Evolutionary conservation across 2,888 invertebrate species (phyloP).

Genomic region (Clistopyga incitator): DNA sequence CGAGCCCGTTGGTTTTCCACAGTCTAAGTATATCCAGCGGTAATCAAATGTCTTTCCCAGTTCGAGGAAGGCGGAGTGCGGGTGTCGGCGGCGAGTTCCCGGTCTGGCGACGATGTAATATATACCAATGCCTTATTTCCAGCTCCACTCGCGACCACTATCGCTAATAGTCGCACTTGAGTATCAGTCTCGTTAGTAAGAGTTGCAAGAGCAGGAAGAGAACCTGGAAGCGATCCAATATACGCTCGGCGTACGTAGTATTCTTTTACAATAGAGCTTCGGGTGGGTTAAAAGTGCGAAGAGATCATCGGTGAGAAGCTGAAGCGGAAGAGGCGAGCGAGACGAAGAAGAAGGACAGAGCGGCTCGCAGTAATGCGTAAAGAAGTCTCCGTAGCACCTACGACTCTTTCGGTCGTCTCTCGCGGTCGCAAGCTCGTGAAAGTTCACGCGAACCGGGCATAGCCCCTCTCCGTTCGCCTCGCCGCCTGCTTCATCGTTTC

Average conservation of each 20-base stretch:
- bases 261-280: constrained; percentile 5
- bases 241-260: constrained; percentile 16
- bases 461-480: not conserved
- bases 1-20: not conserved
- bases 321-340: not conserved
- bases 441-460: constrained; percentile 55
- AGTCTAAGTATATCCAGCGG: not conserved
- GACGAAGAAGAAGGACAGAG: not conserved
- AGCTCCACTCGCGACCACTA: constrained; percentile 2
- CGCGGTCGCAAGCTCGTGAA: constrained; percentile 56
- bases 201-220: constrained; percentile 48
- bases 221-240: constrained; percentile 65
- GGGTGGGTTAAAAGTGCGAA: not conserved
- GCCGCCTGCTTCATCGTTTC: constrained; percentile 6
- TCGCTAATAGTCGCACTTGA: constrained; percentile 21
- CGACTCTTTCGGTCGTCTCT: constrained; percentile 18
- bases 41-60: constrained; percentile 2
- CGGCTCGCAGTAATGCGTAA: not conserved
- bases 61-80: constrained; percentile 1
- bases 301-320: not conserved
- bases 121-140: constrained; percentile 21
- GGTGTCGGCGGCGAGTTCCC: not conserved
- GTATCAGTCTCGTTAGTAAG: constrained; percentile 23
- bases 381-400: constrained; percentile 25
- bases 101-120: constrained; percentile 14